Base-by-base conservation (phyloP, 1,140 invertebrate species). In the Saccostrea glomerata region DNA sequence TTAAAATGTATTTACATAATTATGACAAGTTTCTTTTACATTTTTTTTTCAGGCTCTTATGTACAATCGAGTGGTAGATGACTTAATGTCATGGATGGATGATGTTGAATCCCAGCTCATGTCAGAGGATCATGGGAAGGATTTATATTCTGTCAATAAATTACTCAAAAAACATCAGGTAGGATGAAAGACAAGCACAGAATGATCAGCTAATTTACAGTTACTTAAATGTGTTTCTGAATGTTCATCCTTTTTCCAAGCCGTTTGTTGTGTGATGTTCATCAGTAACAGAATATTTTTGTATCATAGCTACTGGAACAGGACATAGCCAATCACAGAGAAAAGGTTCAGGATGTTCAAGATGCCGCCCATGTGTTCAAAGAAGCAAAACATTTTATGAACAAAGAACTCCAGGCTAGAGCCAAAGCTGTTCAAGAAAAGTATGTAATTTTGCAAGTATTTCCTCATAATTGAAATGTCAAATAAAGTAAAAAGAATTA, bases 101-200 rank as follows among this genome's bases (percentile, higher is more conserved):
- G 99, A 99, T 95, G 97, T 99, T 66, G 99, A 99, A 95, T 98
- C 98, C 1, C 98, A 99, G 94, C 95, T 99, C 13, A 96, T 98
- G 95, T 98, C 97, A 73, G 99, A 99, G 95, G 98, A 99, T 95
- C 99, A 98, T 95, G 99, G 99, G 82, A 99, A 99, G 96, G 98
- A 99, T 94, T 94, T 99, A 86, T 98, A 98, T 1, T 97, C 97
- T 91, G 98, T 99, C 0, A 98, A 99, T 94, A 99, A 99, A 95
- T 95, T 99, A 15, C 97, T 99, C 92, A 99, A 99, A 96, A 99
- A 99, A 95, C 98, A 99, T 93, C 98, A 98, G 94, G 93, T 94
- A 70, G 6, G 58, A 17, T 25, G 89, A 77, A 77, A 23, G 23
- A 77, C 23, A 23, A 77, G 30, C 73, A 77, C 30, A 15, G 30